Percentiles rank a stretch among this genome's conserved stretches.
These are phyloP conservation scores for Yasuhikotakia modesta DNA, from an alignment of 2,797 vertebrate genomes.

Conservation along the genomic window DNA sequence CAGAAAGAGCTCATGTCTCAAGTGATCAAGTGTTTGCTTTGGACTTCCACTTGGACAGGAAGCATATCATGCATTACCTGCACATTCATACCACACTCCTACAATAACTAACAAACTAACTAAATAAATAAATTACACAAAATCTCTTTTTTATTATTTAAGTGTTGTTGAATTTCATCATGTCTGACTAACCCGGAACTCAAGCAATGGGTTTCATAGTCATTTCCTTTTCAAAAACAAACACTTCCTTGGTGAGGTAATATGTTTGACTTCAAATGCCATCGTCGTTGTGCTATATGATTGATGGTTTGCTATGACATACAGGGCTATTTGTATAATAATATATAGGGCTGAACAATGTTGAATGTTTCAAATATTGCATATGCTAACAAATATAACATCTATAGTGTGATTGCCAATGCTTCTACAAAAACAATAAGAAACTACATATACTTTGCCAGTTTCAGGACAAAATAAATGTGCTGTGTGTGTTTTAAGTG, in stretches of 20 bases:
- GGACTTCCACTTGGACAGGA: background rate
- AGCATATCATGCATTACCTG: constrained; percentile 8
- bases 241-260: constrained; percentile 52
- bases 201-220: constrained; percentile 22
- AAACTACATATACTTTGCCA: background rate
- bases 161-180: background rate
- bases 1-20: constrained; percentile 28
- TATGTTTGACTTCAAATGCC: constrained; percentile 20
- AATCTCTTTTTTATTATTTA: background rate
- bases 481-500: background rate
- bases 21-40: constrained; percentile 44
- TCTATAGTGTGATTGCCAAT: background rate
- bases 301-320: constrained; percentile 11
- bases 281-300: background rate
- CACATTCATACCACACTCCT: background rate
- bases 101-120: background rate
- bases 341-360: background rate
- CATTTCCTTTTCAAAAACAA: constrained; percentile 40
- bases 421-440: background rate
- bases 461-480: background rate
- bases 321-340: too few species aligned
- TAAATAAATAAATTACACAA: background rate
- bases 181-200: background rate
- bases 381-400: background rate
- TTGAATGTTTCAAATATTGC: background rate